Percentiles rank a stretch among this genome's conserved stretches.
These are phyloP conservation scores for Melanogrammus aeglefinus DNA, from an alignment of 2,797 vertebrate genomes.

Conservation along the genomic window DNA sequence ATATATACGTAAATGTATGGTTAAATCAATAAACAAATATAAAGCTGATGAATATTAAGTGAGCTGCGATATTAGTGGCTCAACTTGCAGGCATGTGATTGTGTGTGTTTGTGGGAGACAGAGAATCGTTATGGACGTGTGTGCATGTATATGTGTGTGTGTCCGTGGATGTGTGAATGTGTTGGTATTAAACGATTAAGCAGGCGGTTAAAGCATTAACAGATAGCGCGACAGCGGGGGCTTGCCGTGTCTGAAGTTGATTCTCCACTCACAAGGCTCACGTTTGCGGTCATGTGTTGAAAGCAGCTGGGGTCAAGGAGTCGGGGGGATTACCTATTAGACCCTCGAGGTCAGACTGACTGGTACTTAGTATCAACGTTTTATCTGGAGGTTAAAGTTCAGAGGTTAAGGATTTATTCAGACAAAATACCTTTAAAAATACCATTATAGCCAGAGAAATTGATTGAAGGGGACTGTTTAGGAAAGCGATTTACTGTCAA, in stretches of 20 bases:
- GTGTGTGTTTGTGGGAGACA: neutral
- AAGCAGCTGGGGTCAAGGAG: constrained; percentile 54
- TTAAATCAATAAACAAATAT: neutral
- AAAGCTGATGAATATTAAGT: neutral
- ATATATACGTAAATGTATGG: too few species aligned
- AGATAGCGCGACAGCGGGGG: constrained; percentile 43
- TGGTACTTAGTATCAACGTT: neutral
- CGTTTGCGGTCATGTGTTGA: constrained; percentile 51
- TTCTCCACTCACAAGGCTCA: constrained; percentile 57
- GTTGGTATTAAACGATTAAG: constrained; percentile 30
- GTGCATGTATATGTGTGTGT: too few species aligned
- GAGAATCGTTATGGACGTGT: neutral
- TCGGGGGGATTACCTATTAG: constrained; percentile 44
- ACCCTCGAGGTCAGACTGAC: constrained; percentile 23
- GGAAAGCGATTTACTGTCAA: neutral
- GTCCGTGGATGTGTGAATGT: too few species aligned
- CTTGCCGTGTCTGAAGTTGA: constrained; percentile 45
- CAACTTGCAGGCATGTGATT: constrained; percentile 11
- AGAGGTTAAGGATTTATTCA: neutral
- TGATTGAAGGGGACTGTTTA: too few species aligned
- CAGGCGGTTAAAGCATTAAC: constrained; percentile 60
- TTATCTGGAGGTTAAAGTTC: neutral
- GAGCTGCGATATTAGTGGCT: neutral
- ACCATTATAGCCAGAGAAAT: neutral
- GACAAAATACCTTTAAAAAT: too few species aligned